These are phyloP conservation scores for Heliconius hermathena DNA, from an alignment of 1,140 invertebrate species.

Conservation along the genomic window DNA sequence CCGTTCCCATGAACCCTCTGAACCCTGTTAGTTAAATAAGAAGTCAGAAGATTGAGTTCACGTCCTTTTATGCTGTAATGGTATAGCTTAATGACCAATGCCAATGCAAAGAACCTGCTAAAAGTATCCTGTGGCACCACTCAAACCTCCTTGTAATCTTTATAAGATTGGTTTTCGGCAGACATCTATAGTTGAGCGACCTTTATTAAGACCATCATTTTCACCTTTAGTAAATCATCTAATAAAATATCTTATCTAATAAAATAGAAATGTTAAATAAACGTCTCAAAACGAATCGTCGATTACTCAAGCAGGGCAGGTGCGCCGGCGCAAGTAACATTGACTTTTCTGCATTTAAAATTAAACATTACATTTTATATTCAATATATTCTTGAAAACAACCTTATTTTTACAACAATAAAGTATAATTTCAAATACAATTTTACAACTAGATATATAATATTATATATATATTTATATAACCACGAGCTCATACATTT, in stretches of 20 bases:
- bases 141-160: too few relatives aligned
- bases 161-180: too few relatives aligned
- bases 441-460: neutral
- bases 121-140: too few relatives aligned
- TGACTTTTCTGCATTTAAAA: slow-evolving; percentile 17
- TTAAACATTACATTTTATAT: slow-evolving; percentile 27
- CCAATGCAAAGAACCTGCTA: too few relatives aligned
- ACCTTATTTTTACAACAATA: slow-evolving; percentile 6
- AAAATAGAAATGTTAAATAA: slow-evolving; percentile 35
- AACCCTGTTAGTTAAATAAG: too few relatives aligned
- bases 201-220: too few relatives aligned
- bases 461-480: neutral
- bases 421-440: slow-evolving; percentile 3
- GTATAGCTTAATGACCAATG: too few relatives aligned
- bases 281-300: slow-evolving; percentile 38
- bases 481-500: slow-evolving; percentile 49
- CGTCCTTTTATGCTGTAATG: too few relatives aligned
- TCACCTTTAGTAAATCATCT: neutral
- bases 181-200: too few relatives aligned
- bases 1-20: too few relatives aligned
- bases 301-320: slow-evolving; percentile 58
- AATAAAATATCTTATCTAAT: slow-evolving; percentile 19
- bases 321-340: slow-evolving; percentile 51
- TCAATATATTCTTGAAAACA: neutral
- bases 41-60: too few relatives aligned